A percentile compares a stretch with the other conserved stretches of the same genome.
These are phyloP conservation scores for Bovichtus variegatus DNA, from an alignment of 2,797 vertebrate species.

Conservation along the genomic window DNA sequence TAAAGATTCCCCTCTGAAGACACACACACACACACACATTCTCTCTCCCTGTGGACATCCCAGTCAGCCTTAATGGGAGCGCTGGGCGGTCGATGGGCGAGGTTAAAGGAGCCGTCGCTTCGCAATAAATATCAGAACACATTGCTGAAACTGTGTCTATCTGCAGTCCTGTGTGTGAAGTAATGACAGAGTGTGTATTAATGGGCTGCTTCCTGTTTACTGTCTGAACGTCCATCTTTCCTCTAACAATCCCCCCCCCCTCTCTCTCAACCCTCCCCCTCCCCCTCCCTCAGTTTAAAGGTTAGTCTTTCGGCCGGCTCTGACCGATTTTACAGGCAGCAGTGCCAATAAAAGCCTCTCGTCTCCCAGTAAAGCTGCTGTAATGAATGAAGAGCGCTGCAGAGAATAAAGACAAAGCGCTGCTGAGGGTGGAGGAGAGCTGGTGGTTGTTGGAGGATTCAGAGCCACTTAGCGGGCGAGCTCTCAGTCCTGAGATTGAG, in stretches of 20 bases:
- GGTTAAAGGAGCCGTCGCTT: constrained; percentile 83
- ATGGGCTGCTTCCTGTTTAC: constrained; percentile 51
- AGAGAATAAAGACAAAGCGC: constrained; percentile 34
- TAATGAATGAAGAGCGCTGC: constrained; percentile 48
- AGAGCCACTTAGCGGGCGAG: too few relatives aligned
- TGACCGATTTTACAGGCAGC: constrained; percentile 54
- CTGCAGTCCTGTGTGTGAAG: constrained; percentile 19
- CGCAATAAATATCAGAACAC: constrained; percentile 81
- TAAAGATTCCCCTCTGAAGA: constrained; percentile 36
- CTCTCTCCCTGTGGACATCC: constrained; percentile 76
- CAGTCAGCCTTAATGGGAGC: constrained; percentile 76
- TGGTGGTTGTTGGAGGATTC: background rate
- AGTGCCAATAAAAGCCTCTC: constrained; percentile 53
- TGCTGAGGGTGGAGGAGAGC: constrained; percentile 1
- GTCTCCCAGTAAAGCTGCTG: constrained; percentile 45
- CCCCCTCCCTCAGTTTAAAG: constrained; percentile 26
- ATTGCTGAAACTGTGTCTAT: constrained; percentile 31
- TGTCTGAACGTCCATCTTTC: constrained; percentile 36
- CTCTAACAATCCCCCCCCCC: constrained; percentile 63
- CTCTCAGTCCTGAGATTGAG: background rate
- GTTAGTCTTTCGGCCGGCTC: constrained; percentile 46
- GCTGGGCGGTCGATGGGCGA: constrained; percentile 81
- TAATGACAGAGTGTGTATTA: constrained; percentile 38
- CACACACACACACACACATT: constrained; percentile 3
- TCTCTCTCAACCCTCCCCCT: too few relatives aligned